These are phyloP conservation scores for Sphaerophoria taeniata DNA, from an alignment of 2,888 invertebrate species.

Conservation along the genomic window DNA sequence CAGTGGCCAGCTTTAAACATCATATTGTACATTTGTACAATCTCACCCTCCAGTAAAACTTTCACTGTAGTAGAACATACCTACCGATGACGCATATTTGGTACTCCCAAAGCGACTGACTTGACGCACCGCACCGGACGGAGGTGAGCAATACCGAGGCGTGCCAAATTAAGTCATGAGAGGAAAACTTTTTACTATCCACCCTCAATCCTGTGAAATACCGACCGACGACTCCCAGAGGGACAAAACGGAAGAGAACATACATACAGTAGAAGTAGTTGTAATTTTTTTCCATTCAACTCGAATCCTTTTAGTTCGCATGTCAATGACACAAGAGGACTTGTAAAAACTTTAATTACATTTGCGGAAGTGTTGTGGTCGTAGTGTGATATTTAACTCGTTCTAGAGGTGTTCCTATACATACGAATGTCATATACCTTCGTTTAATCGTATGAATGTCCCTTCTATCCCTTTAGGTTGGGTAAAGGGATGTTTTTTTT, in stretches of 20 bases:
- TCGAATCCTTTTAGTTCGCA: constrained; percentile 64
- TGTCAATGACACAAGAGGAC: constrained; percentile 73
- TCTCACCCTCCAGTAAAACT: too few species aligned
- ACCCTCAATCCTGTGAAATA: not conserved
- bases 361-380: constrained; percentile 70
- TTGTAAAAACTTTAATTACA: constrained; percentile 74
- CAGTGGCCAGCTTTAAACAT: too few species aligned
- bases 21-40: too few species aligned
- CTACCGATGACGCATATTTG: constrained; percentile 55
- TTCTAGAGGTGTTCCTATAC: not conserved
- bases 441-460: not conserved
- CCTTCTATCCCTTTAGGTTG: not conserved
- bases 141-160: constrained; percentile 71
- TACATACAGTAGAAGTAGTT: constrained; percentile 1
- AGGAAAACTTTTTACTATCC: constrained; percentile 50
- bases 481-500: not conserved
- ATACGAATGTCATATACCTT: not conserved
- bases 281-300: not conserved
- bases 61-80: not conserved
- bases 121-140: constrained; percentile 17
- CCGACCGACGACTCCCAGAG: constrained; percentile 3
- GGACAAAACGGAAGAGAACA: not conserved
- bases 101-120: constrained; percentile 31
- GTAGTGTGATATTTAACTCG: constrained; percentile 70
- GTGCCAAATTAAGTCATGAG: constrained; percentile 71